phyloP scores from a whole-genome alignment of 2,113 vertebrate genomes.

The Pluvianellus socialis region DNA sequence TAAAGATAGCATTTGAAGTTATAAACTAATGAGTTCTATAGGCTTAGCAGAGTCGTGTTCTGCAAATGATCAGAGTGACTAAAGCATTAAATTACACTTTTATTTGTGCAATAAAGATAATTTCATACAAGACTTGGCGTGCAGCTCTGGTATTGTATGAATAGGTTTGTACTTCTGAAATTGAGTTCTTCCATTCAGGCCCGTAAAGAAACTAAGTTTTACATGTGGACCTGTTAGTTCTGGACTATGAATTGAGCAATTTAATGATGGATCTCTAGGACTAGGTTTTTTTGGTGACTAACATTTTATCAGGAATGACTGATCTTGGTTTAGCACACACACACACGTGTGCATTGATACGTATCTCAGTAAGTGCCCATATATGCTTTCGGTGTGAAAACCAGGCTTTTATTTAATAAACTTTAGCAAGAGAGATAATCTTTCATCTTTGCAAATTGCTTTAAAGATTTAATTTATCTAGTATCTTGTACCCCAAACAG shows the following conservation, averaged over 20 bases:
- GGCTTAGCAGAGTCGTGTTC: background rate
- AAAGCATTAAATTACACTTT: slow-evolving; percentile 3
- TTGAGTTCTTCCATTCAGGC: background rate
- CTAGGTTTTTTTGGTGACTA: background rate
- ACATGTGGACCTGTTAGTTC: background rate
- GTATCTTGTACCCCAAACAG: background rate
- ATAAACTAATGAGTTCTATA: background rate
- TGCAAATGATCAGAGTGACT: background rate
- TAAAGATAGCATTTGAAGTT: background rate
- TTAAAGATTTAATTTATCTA: background rate
- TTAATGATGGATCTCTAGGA: background rate
- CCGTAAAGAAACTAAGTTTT: background rate
- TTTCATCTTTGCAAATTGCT: background rate
- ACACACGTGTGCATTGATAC: background rate
- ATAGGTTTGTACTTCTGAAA: background rate
- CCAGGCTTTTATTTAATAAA: background rate
- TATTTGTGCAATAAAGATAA: background rate
- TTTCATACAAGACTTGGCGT: background rate
- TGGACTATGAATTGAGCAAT: background rate
- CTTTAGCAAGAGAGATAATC: background rate
- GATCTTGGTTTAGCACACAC: background rate
- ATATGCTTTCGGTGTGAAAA: background rate
- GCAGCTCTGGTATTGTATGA: background rate
- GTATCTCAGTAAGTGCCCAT: background rate
- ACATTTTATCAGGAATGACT: background rate